Conservation (phyloP, 1,140 invertebrate genomes). For the Conopomorpha cramerella region DNA sequence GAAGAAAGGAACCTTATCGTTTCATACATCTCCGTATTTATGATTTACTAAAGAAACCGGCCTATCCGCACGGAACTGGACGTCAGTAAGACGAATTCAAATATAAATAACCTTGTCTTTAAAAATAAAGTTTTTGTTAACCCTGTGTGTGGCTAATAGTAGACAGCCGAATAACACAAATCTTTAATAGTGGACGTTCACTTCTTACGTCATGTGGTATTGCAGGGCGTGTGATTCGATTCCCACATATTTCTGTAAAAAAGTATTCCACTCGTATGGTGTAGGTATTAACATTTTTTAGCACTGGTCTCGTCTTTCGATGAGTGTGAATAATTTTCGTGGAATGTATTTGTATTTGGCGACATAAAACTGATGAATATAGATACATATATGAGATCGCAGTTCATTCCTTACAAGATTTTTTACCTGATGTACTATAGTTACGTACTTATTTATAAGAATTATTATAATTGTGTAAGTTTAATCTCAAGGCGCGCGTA, state of each 20-base stretch:
- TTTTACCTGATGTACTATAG: neutral
- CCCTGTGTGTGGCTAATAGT: slow-evolving; percentile 7
- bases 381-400: no score
- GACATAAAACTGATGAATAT: no score
- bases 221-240: no score
- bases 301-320: neutral
- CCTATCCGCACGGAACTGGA: slow-evolving; percentile 1
- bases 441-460: neutral
- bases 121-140: slow-evolving; percentile 11
- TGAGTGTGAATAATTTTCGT: no score
- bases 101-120: slow-evolving; percentile 13
- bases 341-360: no score
- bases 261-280: neutral
- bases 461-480: neutral
- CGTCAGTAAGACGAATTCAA: slow-evolving; percentile 9
- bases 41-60: slow-evolving; percentile 2
- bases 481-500: no score
- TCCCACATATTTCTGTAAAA: neutral
- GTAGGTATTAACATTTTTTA: neutral
- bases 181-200: neutral
- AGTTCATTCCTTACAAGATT: neutral
- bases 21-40: neutral
- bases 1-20: neutral
- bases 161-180: slow-evolving; percentile 8
- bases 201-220: neutral